A percentile compares a stretch with the other conserved stretches of the same genome.
These are phyloP conservation scores for Parus major DNA, from an alignment of 2,113 vertebrate species.

Conservation along the genomic window DNA sequence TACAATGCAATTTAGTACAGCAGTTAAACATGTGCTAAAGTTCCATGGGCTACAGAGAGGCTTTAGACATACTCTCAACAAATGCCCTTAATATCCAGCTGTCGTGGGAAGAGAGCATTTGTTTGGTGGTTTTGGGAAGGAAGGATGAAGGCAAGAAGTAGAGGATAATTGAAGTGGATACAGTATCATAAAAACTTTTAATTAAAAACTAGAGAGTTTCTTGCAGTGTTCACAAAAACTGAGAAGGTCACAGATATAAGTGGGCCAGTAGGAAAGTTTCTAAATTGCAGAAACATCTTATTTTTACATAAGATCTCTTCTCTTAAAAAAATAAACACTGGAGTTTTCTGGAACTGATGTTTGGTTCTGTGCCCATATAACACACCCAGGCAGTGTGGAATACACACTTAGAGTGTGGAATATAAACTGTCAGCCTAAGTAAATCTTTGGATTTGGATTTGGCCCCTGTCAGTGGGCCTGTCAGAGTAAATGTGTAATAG, in stretches of 20 bases:
- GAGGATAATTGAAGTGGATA: neutral
- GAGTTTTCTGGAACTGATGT: neutral
- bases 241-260: neutral
- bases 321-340: neutral
- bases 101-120: neutral
- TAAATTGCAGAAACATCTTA: neutral
- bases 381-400: neutral
- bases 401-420: too few species aligned
- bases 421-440: neutral
- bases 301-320: neutral
- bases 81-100: neutral
- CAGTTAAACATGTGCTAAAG: neutral
- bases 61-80: neutral
- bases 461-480: neutral
- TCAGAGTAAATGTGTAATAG: neutral
- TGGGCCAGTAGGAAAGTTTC: neutral
- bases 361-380: neutral
- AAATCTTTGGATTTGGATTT: neutral
- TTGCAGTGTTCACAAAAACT: neutral
- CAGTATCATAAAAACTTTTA: neutral
- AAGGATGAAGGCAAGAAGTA: neutral
- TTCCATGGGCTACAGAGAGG: neutral
- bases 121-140: neutral
- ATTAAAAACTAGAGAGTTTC: neutral
- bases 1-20: constrained; percentile 2